These are phyloP conservation scores for Oryzias curvinotus DNA, from an alignment of 2,113 vertebrate species.

Conservation along the genomic window DNA sequence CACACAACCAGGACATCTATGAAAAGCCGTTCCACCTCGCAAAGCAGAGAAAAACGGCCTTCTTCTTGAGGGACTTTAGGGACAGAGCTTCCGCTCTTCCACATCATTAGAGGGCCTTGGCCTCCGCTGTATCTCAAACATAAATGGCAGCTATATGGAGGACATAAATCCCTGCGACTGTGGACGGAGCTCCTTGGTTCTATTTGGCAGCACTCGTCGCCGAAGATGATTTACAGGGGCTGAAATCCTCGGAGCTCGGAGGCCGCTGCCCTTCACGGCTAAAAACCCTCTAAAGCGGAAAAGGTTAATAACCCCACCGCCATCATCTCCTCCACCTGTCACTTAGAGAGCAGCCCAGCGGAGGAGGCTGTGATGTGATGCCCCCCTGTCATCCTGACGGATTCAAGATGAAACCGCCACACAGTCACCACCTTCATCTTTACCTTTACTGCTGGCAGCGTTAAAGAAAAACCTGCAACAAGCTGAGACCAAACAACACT, in stretches of 20 bases:
- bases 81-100: constrained; percentile 24
- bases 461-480: too few relatives aligned
- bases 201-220: constrained; percentile 62
- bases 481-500: too few relatives aligned
- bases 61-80: constrained; percentile 15
- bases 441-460: too few relatives aligned
- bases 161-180: constrained; percentile 60
- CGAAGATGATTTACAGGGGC: constrained; percentile 70
- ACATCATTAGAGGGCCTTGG: constrained; percentile 28
- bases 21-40: not conserved
- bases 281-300: constrained; percentile 71
- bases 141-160: constrained; percentile 64
- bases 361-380: constrained; percentile 9
- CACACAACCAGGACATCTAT: too few relatives aligned
- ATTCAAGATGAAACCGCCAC: constrained; percentile 10
- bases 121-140: constrained; percentile 44
- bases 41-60: constrained; percentile 24
- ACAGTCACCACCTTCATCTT: not conserved
- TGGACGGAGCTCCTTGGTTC: constrained; percentile 56
- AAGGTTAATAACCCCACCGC: constrained; percentile 67
- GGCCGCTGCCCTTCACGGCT: constrained; percentile 60
- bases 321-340: constrained; percentile 56
- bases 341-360: constrained; percentile 41
- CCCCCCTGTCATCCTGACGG: not conserved
- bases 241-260: constrained; percentile 53